Evolutionary conservation across 53 echinoderm and acorn worm species (phyloP), one percentile per base, ranked within the genome.

Genomic region (Patiria pectinifera): DNA sequence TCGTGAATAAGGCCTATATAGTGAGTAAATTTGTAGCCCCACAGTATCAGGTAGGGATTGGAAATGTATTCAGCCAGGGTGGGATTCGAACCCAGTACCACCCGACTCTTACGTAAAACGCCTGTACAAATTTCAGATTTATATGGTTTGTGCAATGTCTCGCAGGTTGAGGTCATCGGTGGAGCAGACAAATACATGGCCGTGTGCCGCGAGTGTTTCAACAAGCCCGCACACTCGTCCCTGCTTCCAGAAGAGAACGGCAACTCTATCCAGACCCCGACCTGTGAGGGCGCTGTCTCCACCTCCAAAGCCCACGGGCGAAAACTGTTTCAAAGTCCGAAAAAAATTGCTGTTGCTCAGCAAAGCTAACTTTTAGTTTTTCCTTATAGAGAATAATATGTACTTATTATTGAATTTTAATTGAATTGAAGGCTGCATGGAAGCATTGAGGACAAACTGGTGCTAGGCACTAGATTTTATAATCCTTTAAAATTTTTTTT

Each of bases 171-270:
- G 74, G 93, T 99, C 18, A 99, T 99, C 24, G 99, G 99, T 74
- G 99, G 99, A 18, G 95, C 99, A 3, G 99, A 99, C 82, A 99
- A 99, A 84, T 99, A 99, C 97, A 97, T 99, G 99, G 99, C 99
- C 2, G 99, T 95, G 44, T 99, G 99, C 66, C 93, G 99, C 7
- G 95, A 92, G 63, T 99, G 99, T 66, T 96, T 92, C 91, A 91
- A 96, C 62, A 90, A 90, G 5, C 82, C 90, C 0, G 3, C 48
- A 7, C 45, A 13, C 10, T 18, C 82, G 13, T 79, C 89, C 14
- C 13, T 13, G 26, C 19, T 44, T 13, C 21, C 44, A 15, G 79
- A 60, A 2, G 62, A 78, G 15, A 47, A 70, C 14, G 66, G 48
- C 24, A 48, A 90, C 82, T 2, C 90, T 14, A 69, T 66, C 3